phyloP scores from a whole-genome alignment of 1,140 invertebrate species.

The Lasaia peninsularis region DNA sequence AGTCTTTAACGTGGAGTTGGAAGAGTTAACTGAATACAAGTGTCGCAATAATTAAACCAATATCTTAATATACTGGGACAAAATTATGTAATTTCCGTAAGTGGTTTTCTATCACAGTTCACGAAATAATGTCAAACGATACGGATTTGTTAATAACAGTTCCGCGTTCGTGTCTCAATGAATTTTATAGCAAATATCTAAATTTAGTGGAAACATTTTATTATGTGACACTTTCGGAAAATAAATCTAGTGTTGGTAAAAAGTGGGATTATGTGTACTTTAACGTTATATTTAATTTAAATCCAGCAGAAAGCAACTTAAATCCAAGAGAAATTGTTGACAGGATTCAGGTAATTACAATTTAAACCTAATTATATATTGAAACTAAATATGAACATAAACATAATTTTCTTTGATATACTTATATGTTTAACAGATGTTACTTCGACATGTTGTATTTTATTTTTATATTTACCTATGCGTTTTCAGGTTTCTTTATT shows the following conservation, averaged over 20 bases:
- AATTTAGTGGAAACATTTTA: conserved; percentile 74
- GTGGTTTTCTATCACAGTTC: conserved; percentile 39
- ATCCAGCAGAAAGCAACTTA: conserved; percentile 52
- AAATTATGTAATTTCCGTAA: conserved; percentile 61
- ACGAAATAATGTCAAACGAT: conserved; percentile 65
- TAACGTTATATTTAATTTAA: conserved; percentile 60
- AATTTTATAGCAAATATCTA: conserved; percentile 66
- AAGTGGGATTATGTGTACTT: conserved; percentile 60
- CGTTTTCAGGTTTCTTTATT: too few species aligned
- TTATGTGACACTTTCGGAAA: conserved; percentile 66
- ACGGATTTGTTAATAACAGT: conserved; percentile 61
- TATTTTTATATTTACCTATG: too few species aligned
- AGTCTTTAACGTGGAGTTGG: too few species aligned
- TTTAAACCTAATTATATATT: conserved; percentile 10
- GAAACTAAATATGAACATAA: not conserved
- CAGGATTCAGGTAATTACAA: conserved; percentile 57
- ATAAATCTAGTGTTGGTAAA: conserved; percentile 42
- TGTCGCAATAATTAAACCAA: not conserved
- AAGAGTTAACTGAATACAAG: too few species aligned
- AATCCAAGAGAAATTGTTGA: conserved; percentile 54
- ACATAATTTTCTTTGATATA: not conserved
- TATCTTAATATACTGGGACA: conserved; percentile 21
- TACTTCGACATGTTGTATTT: too few species aligned
- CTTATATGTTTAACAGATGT: not conserved
- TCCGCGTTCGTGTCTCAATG: conserved; percentile 57